These are phyloP conservation scores for Hypotaenidia okinawae DNA, from an alignment of 2,797 vertebrate genomes.

Conservation along the genomic window DNA sequence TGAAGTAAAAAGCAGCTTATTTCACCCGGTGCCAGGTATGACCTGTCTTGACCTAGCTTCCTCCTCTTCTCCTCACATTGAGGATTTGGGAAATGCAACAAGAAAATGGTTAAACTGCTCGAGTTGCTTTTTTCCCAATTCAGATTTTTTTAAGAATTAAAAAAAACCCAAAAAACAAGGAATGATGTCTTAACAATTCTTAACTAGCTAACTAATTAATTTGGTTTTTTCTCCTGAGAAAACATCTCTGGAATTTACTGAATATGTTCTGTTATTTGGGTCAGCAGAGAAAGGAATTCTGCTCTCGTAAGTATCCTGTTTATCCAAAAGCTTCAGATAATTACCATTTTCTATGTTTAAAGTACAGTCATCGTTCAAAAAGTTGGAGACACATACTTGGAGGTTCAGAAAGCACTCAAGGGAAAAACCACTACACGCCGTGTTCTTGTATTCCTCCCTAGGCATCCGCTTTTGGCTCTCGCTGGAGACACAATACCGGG, in stretches of 20 bases:
- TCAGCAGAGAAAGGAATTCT: neutral
- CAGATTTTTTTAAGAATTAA: neutral
- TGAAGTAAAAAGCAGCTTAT: neutral
- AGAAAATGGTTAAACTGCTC: neutral
- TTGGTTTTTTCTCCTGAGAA: neutral
- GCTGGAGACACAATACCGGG: neutral
- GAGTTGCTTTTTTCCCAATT: neutral
- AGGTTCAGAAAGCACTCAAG: neutral
- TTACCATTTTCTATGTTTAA: neutral
- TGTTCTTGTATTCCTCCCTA: neutral
- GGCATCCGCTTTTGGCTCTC: neutral
- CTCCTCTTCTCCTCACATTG: neutral
- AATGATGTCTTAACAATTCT: neutral
- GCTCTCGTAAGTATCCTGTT: slow-evolving; percentile 3
- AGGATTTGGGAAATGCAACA: neutral
- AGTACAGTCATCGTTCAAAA: neutral
- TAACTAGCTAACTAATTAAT: neutral
- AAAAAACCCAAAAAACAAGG: neutral
- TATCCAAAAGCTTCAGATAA: neutral
- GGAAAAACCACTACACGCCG: neutral
- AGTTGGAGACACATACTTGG: neutral
- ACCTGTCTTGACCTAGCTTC: neutral
- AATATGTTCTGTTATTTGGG: neutral
- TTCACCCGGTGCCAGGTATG: neutral
- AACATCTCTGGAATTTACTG: neutral